Evolutionary conservation across 2,888 invertebrate genomes (phyloP).

Genomic region (Drosophila diplacantha): DNA sequence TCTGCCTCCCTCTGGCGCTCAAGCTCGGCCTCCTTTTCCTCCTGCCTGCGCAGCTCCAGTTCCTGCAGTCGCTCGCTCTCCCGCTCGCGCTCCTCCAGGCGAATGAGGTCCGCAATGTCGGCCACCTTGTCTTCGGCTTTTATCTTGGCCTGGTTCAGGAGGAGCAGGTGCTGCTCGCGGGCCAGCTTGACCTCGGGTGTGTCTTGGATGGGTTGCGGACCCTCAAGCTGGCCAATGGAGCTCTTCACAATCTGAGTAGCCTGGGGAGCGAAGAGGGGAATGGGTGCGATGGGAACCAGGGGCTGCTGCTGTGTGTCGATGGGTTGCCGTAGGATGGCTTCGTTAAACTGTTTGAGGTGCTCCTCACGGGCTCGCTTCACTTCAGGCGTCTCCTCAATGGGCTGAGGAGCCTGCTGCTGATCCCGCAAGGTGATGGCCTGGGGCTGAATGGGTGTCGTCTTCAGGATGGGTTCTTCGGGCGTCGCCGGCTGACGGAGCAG

Average conservation of each 20-base stretch:
- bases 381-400: conserved; percentile 61
- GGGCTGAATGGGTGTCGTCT: conserved; percentile 11
- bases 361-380: conserved; percentile 65
- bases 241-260: conserved; percentile 28
- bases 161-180: conserved; percentile 41
- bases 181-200: conserved; percentile 15
- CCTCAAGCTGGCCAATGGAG: conserved; percentile 2
- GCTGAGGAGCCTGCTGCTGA: conserved; percentile 24
- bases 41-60: conserved; percentile 54
- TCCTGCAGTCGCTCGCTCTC: conserved; percentile 49
- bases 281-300: conserved; percentile 34
- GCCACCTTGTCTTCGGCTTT: conserved; percentile 50
- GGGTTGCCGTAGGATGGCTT: conserved; percentile 49
- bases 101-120: conserved; percentile 51
- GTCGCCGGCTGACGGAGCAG: conserved; percentile 36
- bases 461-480: conserved; percentile 9
- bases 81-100: conserved; percentile 48
- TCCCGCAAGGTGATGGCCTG: neutral
- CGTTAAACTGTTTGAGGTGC: conserved; percentile 54
- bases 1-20: conserved; percentile 60
- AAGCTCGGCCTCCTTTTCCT: conserved; percentile 53
- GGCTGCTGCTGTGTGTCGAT: conserved; percentile 31
- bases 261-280: conserved; percentile 20
- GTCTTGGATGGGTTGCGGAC: conserved; percentile 30
- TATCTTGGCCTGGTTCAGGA: conserved; percentile 43